phyloP scores from a whole-genome alignment of 2,888 invertebrate genomes.

The Amorpha juglandis region DNA sequence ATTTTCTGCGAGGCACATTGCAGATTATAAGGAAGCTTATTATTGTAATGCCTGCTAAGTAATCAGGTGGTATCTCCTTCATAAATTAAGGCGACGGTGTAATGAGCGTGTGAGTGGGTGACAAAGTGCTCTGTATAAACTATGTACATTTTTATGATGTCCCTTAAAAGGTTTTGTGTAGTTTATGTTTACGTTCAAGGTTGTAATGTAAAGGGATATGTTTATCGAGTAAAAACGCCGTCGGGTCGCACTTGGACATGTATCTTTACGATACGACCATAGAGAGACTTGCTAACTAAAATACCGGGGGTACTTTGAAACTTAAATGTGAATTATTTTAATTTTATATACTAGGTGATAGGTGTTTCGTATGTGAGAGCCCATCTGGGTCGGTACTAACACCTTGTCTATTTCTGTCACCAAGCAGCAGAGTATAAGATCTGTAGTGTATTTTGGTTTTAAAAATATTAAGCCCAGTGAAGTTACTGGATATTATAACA shows the following conservation, averaged over 20 bases:
- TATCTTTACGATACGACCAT: background rate
- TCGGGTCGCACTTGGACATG: background rate
- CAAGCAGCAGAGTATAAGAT: too few relatives aligned
- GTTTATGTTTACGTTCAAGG: slow-evolving; percentile 6
- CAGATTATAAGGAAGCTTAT: slow-evolving; percentile 51
- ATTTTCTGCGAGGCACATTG: too few relatives aligned
- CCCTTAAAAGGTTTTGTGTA: slow-evolving; percentile 15
- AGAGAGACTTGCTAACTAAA: background rate
- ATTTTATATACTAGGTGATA: too few relatives aligned
- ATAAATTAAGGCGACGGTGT: slow-evolving; percentile 44
- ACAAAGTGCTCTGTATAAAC: slow-evolving; percentile 14
- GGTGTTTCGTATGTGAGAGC: too few relatives aligned
- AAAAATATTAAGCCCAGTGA: too few relatives aligned
- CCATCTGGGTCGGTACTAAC: too few relatives aligned
- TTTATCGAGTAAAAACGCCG: background rate
- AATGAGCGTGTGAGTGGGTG: slow-evolving; percentile 17
- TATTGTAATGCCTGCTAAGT: slow-evolving; percentile 52
- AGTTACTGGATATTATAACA: too few relatives aligned
- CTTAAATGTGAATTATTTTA: too few relatives aligned
- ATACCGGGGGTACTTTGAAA: too few relatives aligned
- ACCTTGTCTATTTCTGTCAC: too few relatives aligned
- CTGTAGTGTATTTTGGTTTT: too few relatives aligned
- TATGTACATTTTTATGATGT: slow-evolving; percentile 17
- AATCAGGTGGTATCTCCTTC: slow-evolving; percentile 56
- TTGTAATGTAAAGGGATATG: background rate